Percentiles rank a stretch among this genome's conserved stretches.
These are phyloP conservation scores for Dolichoris vasculosae DNA, from an alignment of 1,140 invertebrate species.

Conservation along the genomic window DNA sequence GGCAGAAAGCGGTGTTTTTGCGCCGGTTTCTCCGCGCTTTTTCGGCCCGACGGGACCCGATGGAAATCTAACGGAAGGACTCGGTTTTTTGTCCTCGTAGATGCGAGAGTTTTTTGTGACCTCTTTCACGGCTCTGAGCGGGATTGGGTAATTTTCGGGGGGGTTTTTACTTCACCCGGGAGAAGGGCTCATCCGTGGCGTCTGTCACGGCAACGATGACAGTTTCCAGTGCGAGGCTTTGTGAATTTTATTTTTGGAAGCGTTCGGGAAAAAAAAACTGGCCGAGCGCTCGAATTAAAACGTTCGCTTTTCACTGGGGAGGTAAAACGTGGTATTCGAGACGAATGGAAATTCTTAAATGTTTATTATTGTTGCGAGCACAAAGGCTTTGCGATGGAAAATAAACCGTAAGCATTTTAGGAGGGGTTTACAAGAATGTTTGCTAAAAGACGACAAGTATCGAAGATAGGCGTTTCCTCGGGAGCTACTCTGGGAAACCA, in stretches of 20 bases:
- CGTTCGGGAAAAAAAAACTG: not conserved
- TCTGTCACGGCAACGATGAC: not conserved
- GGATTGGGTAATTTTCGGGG: conserved; percentile 28
- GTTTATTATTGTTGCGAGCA: not conserved
- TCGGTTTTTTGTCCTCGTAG: conserved; percentile 14
- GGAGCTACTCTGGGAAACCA: not conserved
- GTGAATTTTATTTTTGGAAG: conserved; percentile 8
- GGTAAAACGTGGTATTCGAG: not conserved
- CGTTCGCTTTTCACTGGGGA: not conserved
- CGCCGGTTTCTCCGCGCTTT: too few relatives aligned
- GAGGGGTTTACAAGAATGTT: not conserved
- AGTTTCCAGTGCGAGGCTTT: not conserved
- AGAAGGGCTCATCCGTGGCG: not conserved
- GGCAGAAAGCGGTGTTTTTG: conserved; percentile 9
- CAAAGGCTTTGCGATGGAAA: not conserved
- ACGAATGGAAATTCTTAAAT: not conserved
- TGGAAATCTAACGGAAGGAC: conserved; percentile 51
- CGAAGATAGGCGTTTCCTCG: not conserved
- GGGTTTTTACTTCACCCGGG: not conserved
- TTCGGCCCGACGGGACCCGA: not conserved
- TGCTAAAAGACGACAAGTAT: not conserved
- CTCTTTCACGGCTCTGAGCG: conserved; percentile 7
- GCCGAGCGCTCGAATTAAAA: not conserved
- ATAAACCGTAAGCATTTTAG: not conserved
- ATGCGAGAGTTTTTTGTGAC: conserved; percentile 9